phyloP scores from a whole-genome alignment of 2,888 invertebrate species.

The Ophonus ardosiacus region DNA sequence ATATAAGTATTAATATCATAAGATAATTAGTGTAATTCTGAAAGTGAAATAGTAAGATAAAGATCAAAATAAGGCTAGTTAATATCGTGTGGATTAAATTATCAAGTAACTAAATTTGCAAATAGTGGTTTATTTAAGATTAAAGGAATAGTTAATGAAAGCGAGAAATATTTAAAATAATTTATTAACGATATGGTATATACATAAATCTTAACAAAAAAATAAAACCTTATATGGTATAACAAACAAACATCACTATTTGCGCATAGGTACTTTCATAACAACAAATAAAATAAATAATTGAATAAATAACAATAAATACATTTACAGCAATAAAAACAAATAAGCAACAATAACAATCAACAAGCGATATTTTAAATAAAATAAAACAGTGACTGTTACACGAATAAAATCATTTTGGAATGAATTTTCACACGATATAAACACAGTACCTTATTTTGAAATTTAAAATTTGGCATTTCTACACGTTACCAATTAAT shows the following conservation, averaged over 20 bases:
- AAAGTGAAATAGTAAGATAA: constrained; percentile 29
- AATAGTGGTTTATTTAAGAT: constrained; percentile 18
- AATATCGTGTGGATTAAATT: constrained; percentile 42
- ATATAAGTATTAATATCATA: constrained; percentile 30
- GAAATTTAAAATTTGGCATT: constrained; percentile 11
- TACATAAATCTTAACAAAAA: constrained; percentile 48
- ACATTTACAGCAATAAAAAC: constrained; percentile 27
- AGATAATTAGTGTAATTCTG: constrained; percentile 36
- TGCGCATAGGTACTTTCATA: constrained; percentile 40
- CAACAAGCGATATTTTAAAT: constrained; percentile 23
- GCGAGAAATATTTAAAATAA: constrained; percentile 46
- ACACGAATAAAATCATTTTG: constrained; percentile 9
- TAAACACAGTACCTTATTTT: constrained; percentile 44
- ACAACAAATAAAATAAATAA: constrained; percentile 41
- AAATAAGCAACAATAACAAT: constrained; percentile 25
- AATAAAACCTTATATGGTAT: constrained; percentile 15
- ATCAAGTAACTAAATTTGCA: constrained; percentile 22
- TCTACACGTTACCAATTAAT: not conserved
- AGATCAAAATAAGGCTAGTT: constrained; percentile 39
- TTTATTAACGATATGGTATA: constrained; percentile 40
- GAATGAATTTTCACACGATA: constrained; percentile 45
- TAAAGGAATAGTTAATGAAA: constrained; percentile 50
- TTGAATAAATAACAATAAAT: constrained; percentile 41
- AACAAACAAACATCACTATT: constrained; percentile 33
- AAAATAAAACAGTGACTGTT: constrained; percentile 44